Percentiles rank a stretch among this genome's conserved stretches.
These are phyloP conservation scores for Cryptomyrus ogoouensis DNA, from an alignment of 2,113 vertebrate species.

Conservation along the genomic window DNA sequence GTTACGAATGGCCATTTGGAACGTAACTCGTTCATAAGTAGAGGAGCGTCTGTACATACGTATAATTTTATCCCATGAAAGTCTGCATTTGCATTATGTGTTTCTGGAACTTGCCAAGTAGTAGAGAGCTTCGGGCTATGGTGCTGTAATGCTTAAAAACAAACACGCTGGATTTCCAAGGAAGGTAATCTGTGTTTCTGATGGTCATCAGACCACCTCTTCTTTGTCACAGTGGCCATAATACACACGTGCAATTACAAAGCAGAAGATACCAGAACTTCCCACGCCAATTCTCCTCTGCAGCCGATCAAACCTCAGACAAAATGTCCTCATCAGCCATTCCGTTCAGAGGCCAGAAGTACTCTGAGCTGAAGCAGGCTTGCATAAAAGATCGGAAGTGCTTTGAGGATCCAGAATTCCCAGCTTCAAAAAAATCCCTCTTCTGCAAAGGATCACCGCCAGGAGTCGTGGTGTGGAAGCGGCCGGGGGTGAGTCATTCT, in stretches of 20 bases:
- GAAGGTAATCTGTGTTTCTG: not conserved
- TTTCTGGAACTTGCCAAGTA: not conserved
- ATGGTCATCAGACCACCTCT: not conserved
- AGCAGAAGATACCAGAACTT: not conserved
- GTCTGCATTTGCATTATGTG: not conserved
- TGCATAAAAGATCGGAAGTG: constrained; percentile 63
- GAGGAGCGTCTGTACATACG: not conserved
- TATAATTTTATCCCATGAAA: not conserved
- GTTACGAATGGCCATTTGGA: no score
- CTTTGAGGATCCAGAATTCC: constrained; percentile 83
- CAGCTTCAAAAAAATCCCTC: constrained; percentile 69
- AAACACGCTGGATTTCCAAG: not conserved
- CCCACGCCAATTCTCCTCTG: not conserved
- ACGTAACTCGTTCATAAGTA: no score
- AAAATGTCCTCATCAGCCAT: constrained; percentile 63
- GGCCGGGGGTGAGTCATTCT: constrained; percentile 68
- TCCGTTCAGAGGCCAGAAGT: constrained; percentile 73
- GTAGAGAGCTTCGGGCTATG: not conserved
- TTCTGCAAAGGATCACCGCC: constrained; percentile 63
- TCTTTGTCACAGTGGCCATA: not conserved
- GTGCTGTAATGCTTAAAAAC: not conserved
- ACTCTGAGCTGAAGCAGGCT: constrained; percentile 65
- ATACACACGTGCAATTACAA: not conserved
- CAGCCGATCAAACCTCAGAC: constrained; percentile 25
- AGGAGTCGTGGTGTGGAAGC: constrained; percentile 78